These are phyloP conservation scores for Conomelus anceps DNA, from an alignment of 2,888 invertebrate genomes.

Conservation along the genomic window DNA sequence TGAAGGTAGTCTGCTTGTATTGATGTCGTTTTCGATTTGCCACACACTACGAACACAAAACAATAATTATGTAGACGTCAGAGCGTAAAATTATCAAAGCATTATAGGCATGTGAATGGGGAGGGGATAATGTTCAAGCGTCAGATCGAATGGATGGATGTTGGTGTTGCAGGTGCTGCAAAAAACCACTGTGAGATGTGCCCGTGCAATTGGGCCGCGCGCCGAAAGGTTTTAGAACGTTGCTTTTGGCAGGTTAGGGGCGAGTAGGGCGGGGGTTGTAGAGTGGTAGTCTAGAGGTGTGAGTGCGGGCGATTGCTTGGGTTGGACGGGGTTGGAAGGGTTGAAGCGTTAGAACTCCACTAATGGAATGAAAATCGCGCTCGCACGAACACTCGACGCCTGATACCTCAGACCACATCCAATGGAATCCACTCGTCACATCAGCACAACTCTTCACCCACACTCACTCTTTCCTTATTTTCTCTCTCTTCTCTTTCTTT, in stretches of 20 bases:
- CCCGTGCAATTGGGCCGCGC: neutral
- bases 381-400: neutral
- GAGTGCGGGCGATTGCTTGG: neutral
- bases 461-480: neutral
- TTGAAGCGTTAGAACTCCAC: neutral
- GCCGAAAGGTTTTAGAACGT: neutral
- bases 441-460: neutral
- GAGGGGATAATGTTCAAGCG: neutral
- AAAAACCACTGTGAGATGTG: neutral
- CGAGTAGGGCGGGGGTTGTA: neutral
- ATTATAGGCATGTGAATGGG: neutral
- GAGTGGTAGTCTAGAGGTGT: no score
- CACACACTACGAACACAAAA: neutral
- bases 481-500: neutral
- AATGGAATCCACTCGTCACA: neutral
- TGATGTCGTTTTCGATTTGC: neutral
- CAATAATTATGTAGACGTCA: neutral
- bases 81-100: neutral
- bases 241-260: neutral
- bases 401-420: neutral
- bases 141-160: neutral
- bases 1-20: neutral
- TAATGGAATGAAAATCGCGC: neutral
- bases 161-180: neutral
- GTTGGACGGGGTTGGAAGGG: neutral